phyloP scores from a whole-genome alignment of 2,888 invertebrate species.

The Neoaliturus tenellus region DNA sequence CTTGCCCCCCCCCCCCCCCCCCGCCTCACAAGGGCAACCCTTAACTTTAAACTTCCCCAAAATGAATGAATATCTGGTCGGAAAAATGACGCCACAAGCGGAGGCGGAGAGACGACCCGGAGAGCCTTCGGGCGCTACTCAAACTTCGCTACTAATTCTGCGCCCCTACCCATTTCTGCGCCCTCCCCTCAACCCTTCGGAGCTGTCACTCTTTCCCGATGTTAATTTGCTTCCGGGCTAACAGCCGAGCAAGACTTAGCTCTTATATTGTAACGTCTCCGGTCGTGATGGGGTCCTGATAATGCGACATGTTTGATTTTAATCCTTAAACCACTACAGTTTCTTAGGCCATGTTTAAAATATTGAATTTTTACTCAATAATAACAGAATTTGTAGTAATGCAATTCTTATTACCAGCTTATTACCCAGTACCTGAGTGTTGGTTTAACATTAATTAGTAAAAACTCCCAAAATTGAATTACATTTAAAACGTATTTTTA shows the following conservation, averaged over 20 bases:
- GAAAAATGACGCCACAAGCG: conserved; percentile 50
- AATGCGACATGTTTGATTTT: no score
- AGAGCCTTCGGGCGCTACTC: conserved; percentile 21
- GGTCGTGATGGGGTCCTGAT: neutral
- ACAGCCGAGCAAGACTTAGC: neutral
- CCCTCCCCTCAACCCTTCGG: conserved; percentile 28
- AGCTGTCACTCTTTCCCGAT: conserved; percentile 38
- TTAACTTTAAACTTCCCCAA: conserved; percentile 47
- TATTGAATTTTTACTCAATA: no score
- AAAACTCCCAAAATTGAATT: no score
- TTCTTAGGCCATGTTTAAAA: no score
- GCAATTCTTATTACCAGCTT: no score
- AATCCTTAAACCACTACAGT: no score
- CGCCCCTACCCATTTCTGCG: neutral
- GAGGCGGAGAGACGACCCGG: conserved; percentile 10
- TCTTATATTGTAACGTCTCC: conserved; percentile 31
- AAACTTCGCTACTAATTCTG: conserved; percentile 47
- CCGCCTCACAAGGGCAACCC: neutral
- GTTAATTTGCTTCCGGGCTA: conserved; percentile 52
- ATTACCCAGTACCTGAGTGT: no score
- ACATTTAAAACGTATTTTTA: no score
- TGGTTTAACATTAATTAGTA: no score
- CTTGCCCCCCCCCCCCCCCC: neutral
- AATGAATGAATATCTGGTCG: conserved; percentile 45
- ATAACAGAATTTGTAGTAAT: no score